These are phyloP conservation scores for Pseudoips prasinana DNA, from an alignment of 2,888 invertebrate genomes.

Conservation along the genomic window DNA sequence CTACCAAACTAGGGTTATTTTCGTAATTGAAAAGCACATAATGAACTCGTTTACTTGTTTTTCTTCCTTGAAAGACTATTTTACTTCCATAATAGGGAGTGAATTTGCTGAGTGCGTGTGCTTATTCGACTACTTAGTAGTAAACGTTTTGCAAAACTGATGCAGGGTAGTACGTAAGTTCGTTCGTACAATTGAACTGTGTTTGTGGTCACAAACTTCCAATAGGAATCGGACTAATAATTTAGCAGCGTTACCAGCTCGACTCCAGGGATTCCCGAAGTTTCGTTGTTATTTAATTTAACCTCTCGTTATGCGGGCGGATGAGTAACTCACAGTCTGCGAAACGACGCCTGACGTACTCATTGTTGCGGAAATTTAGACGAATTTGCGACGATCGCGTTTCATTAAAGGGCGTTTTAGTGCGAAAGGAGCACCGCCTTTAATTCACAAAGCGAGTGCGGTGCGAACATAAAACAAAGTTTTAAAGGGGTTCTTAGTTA, in stretches of 20 bases:
- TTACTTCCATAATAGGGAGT: no score
- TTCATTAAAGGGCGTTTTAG: slow-evolving; percentile 74
- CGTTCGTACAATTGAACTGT: slow-evolving; percentile 38
- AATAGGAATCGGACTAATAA: slow-evolving; percentile 62
- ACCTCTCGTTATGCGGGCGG: slow-evolving; percentile 70
- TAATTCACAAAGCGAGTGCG: slow-evolving; percentile 70
- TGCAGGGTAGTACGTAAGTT: slow-evolving; percentile 9
- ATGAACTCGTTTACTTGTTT: no score
- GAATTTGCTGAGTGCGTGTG: slow-evolving; percentile 7
- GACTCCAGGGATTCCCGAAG: slow-evolving; percentile 51
- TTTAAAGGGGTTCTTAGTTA: slow-evolving; percentile 70
- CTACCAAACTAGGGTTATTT: no score
- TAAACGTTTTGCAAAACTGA: slow-evolving; percentile 12
- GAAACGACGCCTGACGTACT: slow-evolving; percentile 59
- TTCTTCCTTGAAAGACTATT: no score
- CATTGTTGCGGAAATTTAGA: slow-evolving; percentile 75
- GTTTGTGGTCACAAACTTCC: slow-evolving; percentile 63
- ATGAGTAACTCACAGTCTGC: slow-evolving; percentile 57
- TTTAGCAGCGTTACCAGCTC: slow-evolving; percentile 37
- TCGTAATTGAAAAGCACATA: no score
- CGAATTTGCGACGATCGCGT: slow-evolving; percentile 73
- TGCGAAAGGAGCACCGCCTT: slow-evolving; percentile 63
- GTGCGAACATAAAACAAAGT: slow-evolving; percentile 65
- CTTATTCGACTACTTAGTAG: slow-evolving; percentile 14
- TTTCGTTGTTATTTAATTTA: slow-evolving; percentile 77